These are phyloP conservation scores for Rissa tridactyla DNA, from an alignment of 2,113 vertebrate species.

Conservation along the genomic window DNA sequence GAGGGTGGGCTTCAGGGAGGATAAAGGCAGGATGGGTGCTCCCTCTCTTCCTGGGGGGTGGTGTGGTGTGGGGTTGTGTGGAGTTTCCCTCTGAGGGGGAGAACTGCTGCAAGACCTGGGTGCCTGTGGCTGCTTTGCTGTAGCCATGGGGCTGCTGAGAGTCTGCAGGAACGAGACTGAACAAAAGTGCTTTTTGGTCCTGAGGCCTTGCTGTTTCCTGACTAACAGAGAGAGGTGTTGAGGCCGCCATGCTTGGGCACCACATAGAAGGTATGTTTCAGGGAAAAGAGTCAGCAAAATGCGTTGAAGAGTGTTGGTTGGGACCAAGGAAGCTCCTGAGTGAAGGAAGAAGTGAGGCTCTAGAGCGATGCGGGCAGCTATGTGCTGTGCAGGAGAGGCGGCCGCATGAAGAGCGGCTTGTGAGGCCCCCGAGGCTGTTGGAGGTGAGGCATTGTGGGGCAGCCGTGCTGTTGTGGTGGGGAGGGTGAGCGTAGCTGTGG, in stretches of 20 bases:
- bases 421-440: rapidly evolving
- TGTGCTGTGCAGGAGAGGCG: rapidly evolving
- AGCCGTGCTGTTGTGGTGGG: neutral
- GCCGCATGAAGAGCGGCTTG: rapidly evolving
- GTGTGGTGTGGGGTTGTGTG: rapidly evolving
- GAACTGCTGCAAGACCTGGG: rapidly evolving
- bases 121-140: neutral
- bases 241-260: rapidly evolving
- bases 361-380: rapidly evolving
- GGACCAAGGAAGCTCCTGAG: neutral
- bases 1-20: neutral
- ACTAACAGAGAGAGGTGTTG: rapidly evolving
- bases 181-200: rapidly evolving
- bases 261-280: rapidly evolving
- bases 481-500: neutral
- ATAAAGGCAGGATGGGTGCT: too few species aligned
- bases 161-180: rapidly evolving
- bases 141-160: rapidly evolving
- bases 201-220: too few species aligned
- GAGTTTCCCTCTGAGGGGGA: rapidly evolving
- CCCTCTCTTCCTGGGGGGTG: rapidly evolving
- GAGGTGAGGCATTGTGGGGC: rapidly evolving
- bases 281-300: neutral
- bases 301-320: rapidly evolving
- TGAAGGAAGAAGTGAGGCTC: rapidly evolving